Evolutionary conservation across 2,888 invertebrate species (phyloP).

Genomic region (Phyto melanocephala): DNA sequence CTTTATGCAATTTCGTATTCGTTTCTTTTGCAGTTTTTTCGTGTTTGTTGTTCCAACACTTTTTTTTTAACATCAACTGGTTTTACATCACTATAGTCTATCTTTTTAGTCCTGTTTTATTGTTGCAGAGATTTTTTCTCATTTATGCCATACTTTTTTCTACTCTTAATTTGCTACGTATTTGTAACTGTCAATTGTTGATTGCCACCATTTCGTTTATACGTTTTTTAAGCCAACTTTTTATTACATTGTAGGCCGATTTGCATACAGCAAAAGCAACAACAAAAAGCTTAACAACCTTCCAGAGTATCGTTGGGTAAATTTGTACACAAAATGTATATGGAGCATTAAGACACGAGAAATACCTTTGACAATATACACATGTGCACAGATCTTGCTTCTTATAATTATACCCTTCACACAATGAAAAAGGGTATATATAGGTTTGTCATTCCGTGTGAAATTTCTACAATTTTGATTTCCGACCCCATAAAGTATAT

Average conservation of each 20-base stretch:
- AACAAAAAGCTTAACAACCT: slow-evolving; percentile 30
- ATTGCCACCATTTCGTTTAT: slow-evolving; percentile 57
- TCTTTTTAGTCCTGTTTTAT: background rate
- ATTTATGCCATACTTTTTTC: slow-evolving; percentile 43
- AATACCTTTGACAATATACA: slow-evolving; percentile 26
- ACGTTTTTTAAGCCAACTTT: slow-evolving; percentile 47
- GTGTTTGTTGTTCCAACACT: slow-evolving; percentile 52
- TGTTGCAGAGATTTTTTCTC: background rate
- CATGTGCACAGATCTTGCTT: background rate
- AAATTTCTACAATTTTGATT: too few relatives aligned
- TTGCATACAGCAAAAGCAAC: slow-evolving; percentile 21
- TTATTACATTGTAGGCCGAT: slow-evolving; percentile 45
- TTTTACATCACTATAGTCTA: background rate
- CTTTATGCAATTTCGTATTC: slow-evolving; percentile 59
- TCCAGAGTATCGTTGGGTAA: slow-evolving; percentile 43
- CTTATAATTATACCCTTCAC: background rate
- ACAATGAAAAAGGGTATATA: too few relatives aligned
- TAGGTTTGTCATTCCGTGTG: too few relatives aligned
- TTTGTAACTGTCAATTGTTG: slow-evolving; percentile 67
- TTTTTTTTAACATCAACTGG: slow-evolving; percentile 59
- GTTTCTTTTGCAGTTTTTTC: slow-evolving; percentile 46
- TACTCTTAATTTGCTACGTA: slow-evolving; percentile 65
- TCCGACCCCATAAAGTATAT: too few relatives aligned
- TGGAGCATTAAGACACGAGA: slow-evolving; percentile 43
- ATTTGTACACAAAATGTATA: slow-evolving; percentile 61